Conservation (phyloP, 2,113 vertebrate species). For the Clupea harengus region DNA sequence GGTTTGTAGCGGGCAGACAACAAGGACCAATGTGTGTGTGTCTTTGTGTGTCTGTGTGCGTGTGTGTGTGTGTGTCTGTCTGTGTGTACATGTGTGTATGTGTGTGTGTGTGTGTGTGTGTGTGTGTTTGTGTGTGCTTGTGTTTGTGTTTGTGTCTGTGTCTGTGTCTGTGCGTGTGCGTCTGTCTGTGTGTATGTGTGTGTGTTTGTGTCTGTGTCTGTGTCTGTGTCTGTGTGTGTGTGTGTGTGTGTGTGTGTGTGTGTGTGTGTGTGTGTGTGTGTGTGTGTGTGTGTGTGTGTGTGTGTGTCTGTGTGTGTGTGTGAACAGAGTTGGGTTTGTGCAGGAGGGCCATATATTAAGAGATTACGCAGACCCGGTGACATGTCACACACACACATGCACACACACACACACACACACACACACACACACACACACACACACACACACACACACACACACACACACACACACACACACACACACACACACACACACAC, state of each 20-base stretch:
- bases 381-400: neutral
- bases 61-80: neutral
- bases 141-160: slow-evolving; percentile 27
- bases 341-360: slow-evolving; percentile 27
- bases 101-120: slow-evolving; percentile 23
- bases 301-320: slow-evolving; percentile 20
- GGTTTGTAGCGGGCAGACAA: neutral
- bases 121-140: slow-evolving; percentile 24
- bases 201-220: neutral
- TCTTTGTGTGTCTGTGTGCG: neutral
- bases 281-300: slow-evolving; percentile 26
- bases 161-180: neutral
- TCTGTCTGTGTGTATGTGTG: slow-evolving; percentile 4
- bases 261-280: slow-evolving; percentile 27
- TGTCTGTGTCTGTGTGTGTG: neutral
- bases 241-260: slow-evolving; percentile 15
- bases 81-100: neutral
- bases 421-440: neutral
- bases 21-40: neutral
- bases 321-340: slow-evolving; percentile 32
- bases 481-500: no score
- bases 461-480: no score
- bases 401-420: neutral
- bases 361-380: slow-evolving; percentile 35
- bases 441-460: no score